Base-by-base conservation (phyloP, 2,888 invertebrate genomes). In the Amitus sp. region DNA sequence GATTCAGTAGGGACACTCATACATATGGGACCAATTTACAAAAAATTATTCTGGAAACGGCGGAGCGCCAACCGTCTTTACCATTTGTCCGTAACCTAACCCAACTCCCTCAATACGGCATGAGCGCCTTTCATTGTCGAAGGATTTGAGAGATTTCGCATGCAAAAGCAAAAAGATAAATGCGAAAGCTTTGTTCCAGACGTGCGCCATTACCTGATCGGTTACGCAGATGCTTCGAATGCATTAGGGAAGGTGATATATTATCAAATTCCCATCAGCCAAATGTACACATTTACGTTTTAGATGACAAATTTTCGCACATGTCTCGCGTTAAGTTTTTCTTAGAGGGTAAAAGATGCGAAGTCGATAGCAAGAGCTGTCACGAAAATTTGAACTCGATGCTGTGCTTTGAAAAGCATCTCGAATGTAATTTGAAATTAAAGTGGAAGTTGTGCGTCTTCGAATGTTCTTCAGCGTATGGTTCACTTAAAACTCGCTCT, bases 41-140 rank as follows among this genome's bases (percentile, higher is more conserved):
- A 68, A n/a, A 67, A 70, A 70, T 68, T 67, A 66, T 66, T 66
- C 66, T 60, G 56, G 42, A 56, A 54, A 48, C 45, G 46, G 45
- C 47, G 33, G 52, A 43, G 34, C 49, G 28, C 42, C 40, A 54
- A 42, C 65, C 43, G 54, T 63, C 39, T 49, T 62, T 60, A 43
- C 47, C 60, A 62, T 57, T 55, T 56, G 55, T 53, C 52, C 49
- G 48, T 55, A 62, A 62, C 60, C 43, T 57, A 62, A 59, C 62
- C 52, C 55, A 59, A 47, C 30, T 45, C 15, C 34, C 19, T 42
- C 61, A 53, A 63, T 67, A 66, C 64, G 50, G 62, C 67, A 68
- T 70, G 67, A 70, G 66, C 63, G 70, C 64, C 61, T 65, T 65
- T 70, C 70, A 67, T 68, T 66, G 70, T 68, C 66, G 65, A 65